Evolutionary conservation across 2,113 vertebrate genomes (phyloP), one percentile per base, ranked within the genome.

Genomic region (Columba janthina): DNA sequence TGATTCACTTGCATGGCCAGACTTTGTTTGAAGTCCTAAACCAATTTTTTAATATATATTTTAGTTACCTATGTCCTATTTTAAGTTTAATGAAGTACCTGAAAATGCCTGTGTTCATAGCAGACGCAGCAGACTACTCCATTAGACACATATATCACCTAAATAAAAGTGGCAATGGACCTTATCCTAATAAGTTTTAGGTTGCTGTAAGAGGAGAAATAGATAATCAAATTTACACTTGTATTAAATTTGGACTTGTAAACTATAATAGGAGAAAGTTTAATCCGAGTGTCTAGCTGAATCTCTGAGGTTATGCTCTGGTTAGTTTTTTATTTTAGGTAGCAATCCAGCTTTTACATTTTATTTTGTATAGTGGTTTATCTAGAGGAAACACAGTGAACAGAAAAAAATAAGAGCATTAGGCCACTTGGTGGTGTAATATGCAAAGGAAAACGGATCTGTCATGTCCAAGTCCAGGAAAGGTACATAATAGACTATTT

Each of bases 351-450:
- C 18, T 70, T 82, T 85, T 77, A 0, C n/a, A 64, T 56, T 78
- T 56, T 34, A 22, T 67, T 94, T 76, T 80, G 7, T 31, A 15
- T 60, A 14, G 21, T 38, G 16, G 4, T 70, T 10, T 85, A 46
- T 91, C n/a, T 69, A 65, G 70, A 85, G 70, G 32, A 88, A 79
- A 50, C 15, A 21, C 4, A 24, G 5, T 69, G 69, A 87, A 65
- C 26, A 76, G 60, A 72, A 85, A 60, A 70, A 44, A 71, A 50
- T 66, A 90, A 92, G 64, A 85, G 20, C 17, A 60, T 88, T 91
- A 88, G 94, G 85, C 98, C 97, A 97, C 97, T 97, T 97, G 96
- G 97, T 97, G 97, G 97, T 96, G 97, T 98, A 95, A 93, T 92
- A 72, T 81, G 85, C 97, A 96, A 96, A 97, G 97, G 89, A 97